Percentiles rank a stretch among this genome's conserved stretches.
Conservation (phyloP, 2,888 invertebrate genomes). For the Xanthia icteritia region DNA sequence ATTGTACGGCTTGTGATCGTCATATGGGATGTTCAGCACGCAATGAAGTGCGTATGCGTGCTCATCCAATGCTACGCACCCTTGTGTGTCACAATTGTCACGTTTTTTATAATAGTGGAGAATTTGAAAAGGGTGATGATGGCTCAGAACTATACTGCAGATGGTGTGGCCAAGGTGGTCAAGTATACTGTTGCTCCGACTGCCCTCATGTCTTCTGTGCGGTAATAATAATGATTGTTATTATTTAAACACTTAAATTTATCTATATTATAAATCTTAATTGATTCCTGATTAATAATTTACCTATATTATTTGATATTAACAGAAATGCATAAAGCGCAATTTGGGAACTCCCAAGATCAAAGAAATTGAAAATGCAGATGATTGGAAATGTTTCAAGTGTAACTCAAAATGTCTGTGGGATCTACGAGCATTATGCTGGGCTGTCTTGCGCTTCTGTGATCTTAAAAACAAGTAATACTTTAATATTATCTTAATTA, state of each 20-base stretch:
- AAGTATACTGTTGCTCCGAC: slow-evolving; percentile 94
- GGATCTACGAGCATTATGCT: slow-evolving; percentile 92
- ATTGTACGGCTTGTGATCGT: slow-evolving; percentile 94
- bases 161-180: slow-evolving; percentile 95
- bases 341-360: slow-evolving; percentile 92
- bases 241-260: background rate
- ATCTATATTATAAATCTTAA: background rate
- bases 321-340: slow-evolving; percentile 93
- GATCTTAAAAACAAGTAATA: slow-evolving; percentile 90
- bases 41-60: slow-evolving; percentile 91
- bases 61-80: slow-evolving; percentile 94
- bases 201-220: slow-evolving; percentile 94
- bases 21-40: slow-evolving; percentile 93
- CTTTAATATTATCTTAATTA: background rate
- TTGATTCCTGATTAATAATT: background rate
- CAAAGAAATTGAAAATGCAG: slow-evolving; percentile 93
- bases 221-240: slow-evolving; percentile 77
- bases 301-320: slow-evolving; percentile 72
- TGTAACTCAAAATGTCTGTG: slow-evolving; percentile 92
- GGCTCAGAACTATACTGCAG: slow-evolving; percentile 95
- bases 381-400: slow-evolving; percentile 95
- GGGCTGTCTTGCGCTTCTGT: slow-evolving; percentile 93
- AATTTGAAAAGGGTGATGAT: slow-evolving; percentile 95
- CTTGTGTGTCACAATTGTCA: slow-evolving; percentile 93
- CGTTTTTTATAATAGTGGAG: slow-evolving; percentile 95